Evolutionary conservation across 2,888 invertebrate genomes (phyloP).

Genomic region (Yponomeuta cagnagella): DNA sequence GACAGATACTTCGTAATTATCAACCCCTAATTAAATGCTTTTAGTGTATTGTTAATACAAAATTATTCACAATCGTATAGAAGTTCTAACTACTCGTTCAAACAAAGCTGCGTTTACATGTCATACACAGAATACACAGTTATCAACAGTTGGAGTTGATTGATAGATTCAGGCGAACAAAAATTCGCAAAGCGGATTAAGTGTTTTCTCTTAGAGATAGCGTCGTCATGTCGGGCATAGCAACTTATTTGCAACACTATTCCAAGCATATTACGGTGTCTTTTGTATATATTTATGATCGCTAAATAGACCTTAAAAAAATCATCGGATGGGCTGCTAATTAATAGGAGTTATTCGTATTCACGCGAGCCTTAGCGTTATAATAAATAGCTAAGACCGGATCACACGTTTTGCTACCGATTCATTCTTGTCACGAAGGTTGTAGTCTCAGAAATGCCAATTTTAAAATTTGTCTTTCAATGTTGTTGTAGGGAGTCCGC

Average conservation of each 20-base stretch:
- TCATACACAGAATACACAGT: not conserved
- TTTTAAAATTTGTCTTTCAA: no score
- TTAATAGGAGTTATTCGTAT: conserved; percentile 46
- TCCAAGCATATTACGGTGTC: conserved; percentile 23
- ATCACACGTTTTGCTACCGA: conserved; percentile 48
- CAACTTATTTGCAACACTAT: conserved; percentile 24
- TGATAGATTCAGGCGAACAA: conserved; percentile 1
- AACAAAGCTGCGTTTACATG: not conserved
- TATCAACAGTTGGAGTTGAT: conserved; percentile 5
- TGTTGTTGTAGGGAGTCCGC: no score
- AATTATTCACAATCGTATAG: not conserved
- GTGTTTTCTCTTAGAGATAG: conserved; percentile 25
- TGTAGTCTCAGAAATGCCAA: no score
- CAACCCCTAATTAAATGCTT: conserved; percentile 51
- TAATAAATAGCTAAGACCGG: conserved; percentile 36
- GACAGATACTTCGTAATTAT: conserved; percentile 58
- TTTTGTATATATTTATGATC: conserved; percentile 27
- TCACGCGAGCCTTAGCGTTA: conserved; percentile 36
- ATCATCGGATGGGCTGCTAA: conserved; percentile 35
- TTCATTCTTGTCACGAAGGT: conserved; percentile 30
- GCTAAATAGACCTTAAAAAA: conserved; percentile 30
- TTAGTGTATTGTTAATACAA: not conserved
- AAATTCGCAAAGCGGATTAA: conserved; percentile 16
- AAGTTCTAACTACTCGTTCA: not conserved
- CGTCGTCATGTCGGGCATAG: conserved; percentile 25